Evolutionary conservation across 2,888 invertebrate species (phyloP).

Genomic region (Pogonocherus hispidulus): DNA sequence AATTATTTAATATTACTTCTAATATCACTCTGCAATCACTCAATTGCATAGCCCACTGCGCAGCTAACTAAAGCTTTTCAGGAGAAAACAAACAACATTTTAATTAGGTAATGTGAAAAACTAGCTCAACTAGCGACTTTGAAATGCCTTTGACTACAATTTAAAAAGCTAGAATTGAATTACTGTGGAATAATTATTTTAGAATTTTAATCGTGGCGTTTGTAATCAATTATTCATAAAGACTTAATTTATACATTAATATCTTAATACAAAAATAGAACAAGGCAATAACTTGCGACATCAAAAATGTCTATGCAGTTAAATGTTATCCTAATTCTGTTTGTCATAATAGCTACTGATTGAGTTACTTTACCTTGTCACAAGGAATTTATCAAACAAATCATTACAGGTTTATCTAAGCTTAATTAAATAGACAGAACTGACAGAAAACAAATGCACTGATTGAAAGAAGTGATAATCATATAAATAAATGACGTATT

Average conservation of each 20-base stretch:
- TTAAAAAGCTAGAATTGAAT: neutral
- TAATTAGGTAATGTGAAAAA: neutral
- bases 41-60: too few relatives aligned
- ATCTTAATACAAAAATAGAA: neutral
- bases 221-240: conserved; percentile 2
- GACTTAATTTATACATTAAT: neutral
- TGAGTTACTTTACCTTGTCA: neutral
- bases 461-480: neutral
- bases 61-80: neutral
- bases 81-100: neutral
- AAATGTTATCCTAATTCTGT: too few relatives aligned
- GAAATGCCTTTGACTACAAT: neutral
- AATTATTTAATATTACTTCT: too few relatives aligned
- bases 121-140: neutral
- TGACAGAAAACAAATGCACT: neutral
- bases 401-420: neutral
- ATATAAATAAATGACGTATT: too few relatives aligned
- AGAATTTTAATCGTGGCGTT: neutral
- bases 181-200: conserved; percentile 5
- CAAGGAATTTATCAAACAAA: neutral
- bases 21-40: too few relatives aligned
- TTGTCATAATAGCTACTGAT: neutral
- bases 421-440: neutral
- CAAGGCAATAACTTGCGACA: neutral
- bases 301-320: neutral